A percentile compares a stretch with the other conserved stretches of the same genome.
These are phyloP conservation scores for Tetanocera ferruginea DNA, from an alignment of 2,888 invertebrate species.

Conservation along the genomic window DNA sequence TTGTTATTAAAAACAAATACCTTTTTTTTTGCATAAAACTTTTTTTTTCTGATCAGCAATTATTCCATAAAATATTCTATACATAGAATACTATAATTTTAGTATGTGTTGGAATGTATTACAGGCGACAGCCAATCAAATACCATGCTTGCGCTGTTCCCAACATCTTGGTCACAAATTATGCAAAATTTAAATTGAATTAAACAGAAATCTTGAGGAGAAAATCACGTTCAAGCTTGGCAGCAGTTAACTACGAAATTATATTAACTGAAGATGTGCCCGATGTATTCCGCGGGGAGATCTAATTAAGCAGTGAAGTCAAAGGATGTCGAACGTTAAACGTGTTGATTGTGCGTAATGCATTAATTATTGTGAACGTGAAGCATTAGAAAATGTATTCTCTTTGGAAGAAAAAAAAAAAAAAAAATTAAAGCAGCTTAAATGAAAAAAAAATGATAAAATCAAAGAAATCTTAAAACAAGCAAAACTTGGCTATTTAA, in stretches of 20 bases:
- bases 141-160: too few species aligned
- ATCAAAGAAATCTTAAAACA: neutral
- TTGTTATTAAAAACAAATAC: too few species aligned
- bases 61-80: too few species aligned
- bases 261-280: neutral
- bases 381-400: too few species aligned
- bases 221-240: constrained; percentile 12
- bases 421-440: too few species aligned
- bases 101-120: too few species aligned
- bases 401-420: too few species aligned
- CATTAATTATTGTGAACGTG: constrained; percentile 1
- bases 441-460: neutral
- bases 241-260: neutral
- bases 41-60: too few species aligned
- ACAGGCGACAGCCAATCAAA: too few species aligned
- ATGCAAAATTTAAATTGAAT: neutral
- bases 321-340: neutral
- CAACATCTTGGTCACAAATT: too few species aligned
- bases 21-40: too few species aligned
- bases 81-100: too few species aligned
- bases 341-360: constrained; percentile 18
- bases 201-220: neutral
- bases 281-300: constrained; percentile 1
- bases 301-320: neutral
- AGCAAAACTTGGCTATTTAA: neutral